Evolutionary conservation across 2,888 invertebrate species (phyloP), one percentile per base, ranked within the genome.

Genomic region (Argyresthia albistria): DNA sequence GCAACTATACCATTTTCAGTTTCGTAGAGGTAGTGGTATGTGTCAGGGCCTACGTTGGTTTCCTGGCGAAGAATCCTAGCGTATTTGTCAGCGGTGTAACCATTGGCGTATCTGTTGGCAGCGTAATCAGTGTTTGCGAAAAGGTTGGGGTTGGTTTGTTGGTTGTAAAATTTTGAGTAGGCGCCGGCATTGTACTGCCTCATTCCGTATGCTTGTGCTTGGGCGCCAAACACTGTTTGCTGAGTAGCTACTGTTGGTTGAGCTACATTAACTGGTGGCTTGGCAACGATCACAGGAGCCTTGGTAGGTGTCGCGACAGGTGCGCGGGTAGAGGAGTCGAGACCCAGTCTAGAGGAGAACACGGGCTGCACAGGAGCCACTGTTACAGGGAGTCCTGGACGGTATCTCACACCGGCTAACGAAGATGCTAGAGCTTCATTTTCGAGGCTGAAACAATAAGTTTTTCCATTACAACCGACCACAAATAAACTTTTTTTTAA

Each of bases 1-100:
- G 90, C 91, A 39, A 86, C 79, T 55, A 92, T 92, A 12, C 91
- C 91, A 62, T 92, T 92, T 59, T 91, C 90, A 0, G 92, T 92
- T 66, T 91, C 89, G 58, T 80, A 90, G 64, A 89, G 76, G 64
- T 89, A 92, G 56, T 89, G 90, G 61, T 91, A 92, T 49, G 88
- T 86, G 57, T 91, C 89, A 37, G 73, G 60, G 47, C 86, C 83
- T 1, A 82, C 68, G 36, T 84, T 83, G 55, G 80, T 86, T 42
- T 88, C 88, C 60, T 89, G 88, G 43, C 88, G 83, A 4, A 91
- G 61, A 42, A 90, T 90, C 56, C 84, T 88, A 25, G 91, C 82
- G 53, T 88, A 87, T 4, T 74, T 75, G 64, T 89, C 90, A 35
- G 82, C 77, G 46, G 70, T 63, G 51, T 74, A 73, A 16, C 66